phyloP scores from a whole-genome alignment of 2,113 vertebrate species.

The Xenopus borealis region DNA sequence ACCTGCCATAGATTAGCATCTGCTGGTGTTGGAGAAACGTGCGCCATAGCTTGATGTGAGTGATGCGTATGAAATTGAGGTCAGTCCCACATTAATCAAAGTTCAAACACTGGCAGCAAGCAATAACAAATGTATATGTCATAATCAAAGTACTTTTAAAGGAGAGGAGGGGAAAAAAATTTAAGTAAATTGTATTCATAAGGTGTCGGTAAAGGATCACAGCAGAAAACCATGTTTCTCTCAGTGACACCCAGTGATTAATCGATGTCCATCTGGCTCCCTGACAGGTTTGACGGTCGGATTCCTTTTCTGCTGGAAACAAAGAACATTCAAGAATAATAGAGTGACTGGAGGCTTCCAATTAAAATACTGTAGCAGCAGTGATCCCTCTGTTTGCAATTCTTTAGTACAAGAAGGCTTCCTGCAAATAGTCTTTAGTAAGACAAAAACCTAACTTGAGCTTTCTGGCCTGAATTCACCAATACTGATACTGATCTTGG shows the following conservation, averaged over 20 bases:
- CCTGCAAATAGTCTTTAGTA: not conserved
- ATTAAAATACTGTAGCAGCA: not conserved
- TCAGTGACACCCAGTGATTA: not conserved
- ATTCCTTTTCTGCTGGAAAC: not conserved
- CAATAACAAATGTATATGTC: slow-evolving; percentile 11
- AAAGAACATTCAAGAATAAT: not conserved
- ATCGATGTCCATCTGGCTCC: slow-evolving; percentile 1
- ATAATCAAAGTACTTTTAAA: slow-evolving; percentile 16
- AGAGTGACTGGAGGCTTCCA: not conserved
- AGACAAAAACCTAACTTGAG: not conserved
- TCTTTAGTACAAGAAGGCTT: not conserved
- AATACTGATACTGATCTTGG: not conserved
- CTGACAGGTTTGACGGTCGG: not conserved
- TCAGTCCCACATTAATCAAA: slow-evolving; percentile 33
- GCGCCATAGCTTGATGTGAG: not conserved
- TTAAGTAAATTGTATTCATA: not conserved
- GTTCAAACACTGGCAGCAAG: slow-evolving; percentile 42
- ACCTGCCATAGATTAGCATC: slow-evolving; percentile 14
- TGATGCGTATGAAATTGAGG: slow-evolving; percentile 44
- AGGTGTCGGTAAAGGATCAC: not conserved
- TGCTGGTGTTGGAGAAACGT: slow-evolving; percentile 9
- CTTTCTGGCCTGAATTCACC: not conserved
- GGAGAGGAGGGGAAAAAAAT: not conserved
- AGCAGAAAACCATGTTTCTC: not conserved
- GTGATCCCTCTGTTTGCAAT: not conserved